Evolutionary conservation across 2,888 invertebrate species (phyloP).

Genomic region (Volucella inflata): DNA sequence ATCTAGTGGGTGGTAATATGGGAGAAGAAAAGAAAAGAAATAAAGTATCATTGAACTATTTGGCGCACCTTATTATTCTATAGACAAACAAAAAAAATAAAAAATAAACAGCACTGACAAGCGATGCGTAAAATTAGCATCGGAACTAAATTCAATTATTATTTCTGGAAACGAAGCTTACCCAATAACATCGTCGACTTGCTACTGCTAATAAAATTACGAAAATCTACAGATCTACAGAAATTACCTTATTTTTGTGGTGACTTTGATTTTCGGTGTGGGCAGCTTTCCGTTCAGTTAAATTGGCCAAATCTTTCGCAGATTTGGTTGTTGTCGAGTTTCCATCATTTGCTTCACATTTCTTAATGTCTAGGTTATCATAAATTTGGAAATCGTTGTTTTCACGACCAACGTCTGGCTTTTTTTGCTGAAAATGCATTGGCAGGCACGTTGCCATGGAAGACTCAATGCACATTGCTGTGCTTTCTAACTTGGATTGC

Average conservation of each 20-base stretch:
- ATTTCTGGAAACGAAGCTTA: neutral
- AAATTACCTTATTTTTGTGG: conserved; percentile 54
- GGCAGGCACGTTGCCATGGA: conserved; percentile 63
- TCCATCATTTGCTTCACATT: too few relatives aligned
- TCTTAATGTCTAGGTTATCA: conserved; percentile 31
- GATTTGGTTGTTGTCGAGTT: conserved; percentile 70
- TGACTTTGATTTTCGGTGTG: conserved; percentile 21
- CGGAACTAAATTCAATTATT: conserved; percentile 31
- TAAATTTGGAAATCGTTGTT: conserved; percentile 34
- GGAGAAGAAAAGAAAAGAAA: neutral
- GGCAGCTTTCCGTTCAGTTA: conserved; percentile 77
- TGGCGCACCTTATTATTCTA: conserved; percentile 47
- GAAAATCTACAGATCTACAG: neutral
- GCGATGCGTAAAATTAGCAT: conserved; percentile 59
- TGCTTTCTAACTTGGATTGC: conserved; percentile 12
- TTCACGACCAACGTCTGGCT: neutral
- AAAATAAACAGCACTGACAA: conserved; percentile 1
- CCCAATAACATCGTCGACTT: too few relatives aligned
- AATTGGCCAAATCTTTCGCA: conserved; percentile 79
- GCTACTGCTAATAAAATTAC: neutral
- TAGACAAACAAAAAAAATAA: neutral
- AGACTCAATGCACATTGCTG: conserved; percentile 36
- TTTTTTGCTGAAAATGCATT: conserved; percentile 28
- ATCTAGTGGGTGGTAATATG: conserved; percentile 14
- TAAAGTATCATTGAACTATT: conserved; percentile 14